Evolutionary conservation across 1,140 invertebrate species (phyloP).

Genomic region (Pseudomyrmex gracilis): DNA sequence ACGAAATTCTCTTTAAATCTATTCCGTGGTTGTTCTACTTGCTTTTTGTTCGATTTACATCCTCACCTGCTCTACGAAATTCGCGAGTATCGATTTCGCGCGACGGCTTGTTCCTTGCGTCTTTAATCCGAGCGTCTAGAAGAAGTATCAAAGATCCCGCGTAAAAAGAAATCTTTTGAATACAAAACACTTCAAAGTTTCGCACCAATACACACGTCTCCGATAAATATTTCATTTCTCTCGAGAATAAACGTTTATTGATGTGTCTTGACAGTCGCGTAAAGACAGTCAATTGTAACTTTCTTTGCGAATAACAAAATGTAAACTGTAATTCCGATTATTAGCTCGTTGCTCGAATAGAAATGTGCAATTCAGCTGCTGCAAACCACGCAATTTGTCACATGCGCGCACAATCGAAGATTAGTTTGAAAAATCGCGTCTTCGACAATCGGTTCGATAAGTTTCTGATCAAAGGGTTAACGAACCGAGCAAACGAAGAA

Average conservation of each 20-base stretch:
- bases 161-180: not conserved
- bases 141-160: not conserved
- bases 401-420: not conserved
- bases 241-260: not conserved
- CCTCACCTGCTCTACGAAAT: conserved; percentile 21
- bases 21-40: not conserved
- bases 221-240: no score
- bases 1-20: not conserved
- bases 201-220: not conserved
- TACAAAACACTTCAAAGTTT: not conserved
- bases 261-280: not conserved
- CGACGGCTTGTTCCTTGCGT: not conserved
- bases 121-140: not conserved
- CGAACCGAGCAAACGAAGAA: not conserved
- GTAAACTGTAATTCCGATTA: not conserved
- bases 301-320: not conserved
- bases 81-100: conserved; percentile 31
- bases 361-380: not conserved
- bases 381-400: not conserved
- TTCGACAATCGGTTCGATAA: not conserved
- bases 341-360: not conserved
- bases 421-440: not conserved
- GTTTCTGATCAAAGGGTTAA: conserved; percentile 22
- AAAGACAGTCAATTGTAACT: not conserved
- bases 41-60: not conserved